Evolutionary conservation across 2,113 vertebrate genomes (phyloP).

Genomic region (Aegithalos caudatus): DNA sequence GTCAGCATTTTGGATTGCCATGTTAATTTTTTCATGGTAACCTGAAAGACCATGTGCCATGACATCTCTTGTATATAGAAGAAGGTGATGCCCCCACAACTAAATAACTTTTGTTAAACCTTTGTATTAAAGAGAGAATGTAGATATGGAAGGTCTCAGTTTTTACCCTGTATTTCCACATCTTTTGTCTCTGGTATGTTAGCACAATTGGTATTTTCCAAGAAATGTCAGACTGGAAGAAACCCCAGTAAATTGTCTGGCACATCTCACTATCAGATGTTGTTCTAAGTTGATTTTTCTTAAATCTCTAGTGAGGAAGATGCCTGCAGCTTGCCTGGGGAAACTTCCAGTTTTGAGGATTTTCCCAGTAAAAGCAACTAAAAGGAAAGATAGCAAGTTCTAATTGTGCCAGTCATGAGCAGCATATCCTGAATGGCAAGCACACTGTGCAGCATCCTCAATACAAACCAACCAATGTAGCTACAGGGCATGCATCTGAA

Average conservation of each 20-base stretch:
- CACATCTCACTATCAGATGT: neutral
- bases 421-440: fast-evolving
- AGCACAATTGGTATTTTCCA: neutral
- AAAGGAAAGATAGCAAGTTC: neutral
- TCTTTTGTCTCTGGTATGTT: neutral
- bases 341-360: neutral
- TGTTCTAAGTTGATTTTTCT: neutral
- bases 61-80: fast-evolving
- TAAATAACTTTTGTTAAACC: neutral
- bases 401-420: neutral
- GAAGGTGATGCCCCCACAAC: neutral
- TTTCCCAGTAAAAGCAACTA: neutral
- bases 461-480: fast-evolving
- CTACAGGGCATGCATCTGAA: neutral
- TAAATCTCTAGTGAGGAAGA: neutral
- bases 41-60: neutral
- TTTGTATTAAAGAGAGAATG: neutral
- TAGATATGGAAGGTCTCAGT: neutral
- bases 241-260: neutral
- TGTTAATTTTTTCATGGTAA: neutral
- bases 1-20: neutral
- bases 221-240: neutral
- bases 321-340: neutral
- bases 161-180: neutral
- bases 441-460: neutral